phyloP scores from a whole-genome alignment of 2,113 vertebrate genomes.

The Chloropsis cyanopogon region DNA sequence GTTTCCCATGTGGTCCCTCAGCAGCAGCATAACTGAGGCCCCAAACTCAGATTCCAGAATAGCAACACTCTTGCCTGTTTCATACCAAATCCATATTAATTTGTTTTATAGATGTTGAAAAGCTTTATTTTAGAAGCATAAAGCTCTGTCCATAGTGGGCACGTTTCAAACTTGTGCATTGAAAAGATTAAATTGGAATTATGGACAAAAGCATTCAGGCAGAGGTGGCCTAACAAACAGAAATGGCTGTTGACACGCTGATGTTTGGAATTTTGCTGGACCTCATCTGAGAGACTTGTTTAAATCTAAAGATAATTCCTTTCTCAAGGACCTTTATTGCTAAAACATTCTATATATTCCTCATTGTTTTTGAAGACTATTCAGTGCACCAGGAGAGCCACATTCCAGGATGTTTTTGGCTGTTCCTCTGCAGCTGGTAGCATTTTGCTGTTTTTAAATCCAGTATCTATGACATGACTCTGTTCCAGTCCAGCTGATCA shows the following conservation, averaged over 20 bases:
- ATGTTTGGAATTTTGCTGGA: not conserved
- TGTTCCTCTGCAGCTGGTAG: conserved; percentile 5
- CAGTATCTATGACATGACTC: not conserved
- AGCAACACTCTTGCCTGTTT: not conserved
- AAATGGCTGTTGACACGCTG: not conserved
- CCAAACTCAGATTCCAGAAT: not conserved
- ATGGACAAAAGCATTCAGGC: not conserved
- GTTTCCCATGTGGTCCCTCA: not conserved
- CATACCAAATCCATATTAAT: not conserved
- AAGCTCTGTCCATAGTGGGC: not conserved
- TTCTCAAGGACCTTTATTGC: not conserved
- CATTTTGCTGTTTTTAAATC: conserved; percentile 39
- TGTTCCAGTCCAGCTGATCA: conserved; percentile 12
- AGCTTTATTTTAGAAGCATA: not conserved
- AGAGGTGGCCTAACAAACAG: not conserved
- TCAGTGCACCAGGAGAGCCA: not conserved
- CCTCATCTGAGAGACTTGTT: not conserved
- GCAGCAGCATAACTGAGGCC: not conserved
- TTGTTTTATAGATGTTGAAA: not conserved
- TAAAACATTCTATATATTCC: not conserved
- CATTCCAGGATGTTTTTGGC: not conserved
- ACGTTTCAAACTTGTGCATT: not conserved
- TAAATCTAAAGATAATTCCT: conserved; percentile 21
- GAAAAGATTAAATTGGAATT: not conserved
- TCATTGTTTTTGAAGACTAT: not conserved